phyloP scores from a whole-genome alignment of 2,888 invertebrate species.

The Morpho helenor region DNA sequence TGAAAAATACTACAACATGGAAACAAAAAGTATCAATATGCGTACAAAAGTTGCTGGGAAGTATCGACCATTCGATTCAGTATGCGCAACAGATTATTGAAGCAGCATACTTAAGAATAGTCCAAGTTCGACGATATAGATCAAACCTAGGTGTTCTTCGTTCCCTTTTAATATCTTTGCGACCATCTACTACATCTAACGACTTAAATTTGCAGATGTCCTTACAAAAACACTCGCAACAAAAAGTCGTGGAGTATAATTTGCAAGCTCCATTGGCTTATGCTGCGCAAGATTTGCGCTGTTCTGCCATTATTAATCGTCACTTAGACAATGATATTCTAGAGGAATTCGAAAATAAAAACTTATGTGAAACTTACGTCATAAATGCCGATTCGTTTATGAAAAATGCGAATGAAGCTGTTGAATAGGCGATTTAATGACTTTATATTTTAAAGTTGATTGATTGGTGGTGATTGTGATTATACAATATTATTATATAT shows the following conservation, averaged over 20 bases:
- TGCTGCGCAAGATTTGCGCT: slow-evolving; percentile 38
- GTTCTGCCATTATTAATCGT: slow-evolving; percentile 42
- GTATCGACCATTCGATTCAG: slow-evolving; percentile 40
- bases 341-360: slow-evolving; percentile 37
- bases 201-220: slow-evolving; percentile 26
- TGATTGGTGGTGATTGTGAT: no score
- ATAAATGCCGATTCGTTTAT: slow-evolving; percentile 36
- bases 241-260: slow-evolving; percentile 38
- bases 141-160: slow-evolving; percentile 27
- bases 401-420: slow-evolving; percentile 5
- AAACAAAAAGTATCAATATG: slow-evolving; percentile 37
- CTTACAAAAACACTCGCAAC: slow-evolving; percentile 36
- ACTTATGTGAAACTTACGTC: slow-evolving; percentile 47
- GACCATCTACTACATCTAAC: slow-evolving; percentile 10
- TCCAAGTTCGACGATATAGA: slow-evolving; percentile 30
- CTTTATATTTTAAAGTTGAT: no score
- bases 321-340: slow-evolving; percentile 38
- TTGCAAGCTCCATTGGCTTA: slow-evolving; percentile 36
- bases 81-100: slow-evolving; percentile 42
- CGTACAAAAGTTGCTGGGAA: slow-evolving; percentile 36
- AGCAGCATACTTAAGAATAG: slow-evolving; percentile 36
- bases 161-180: slow-evolving; percentile 40
- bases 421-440: no score
- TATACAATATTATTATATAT: no score
- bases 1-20: slow-evolving; percentile 31